Conservation (phyloP, 2,888 invertebrate genomes). For the Halictus ligatus region DNA sequence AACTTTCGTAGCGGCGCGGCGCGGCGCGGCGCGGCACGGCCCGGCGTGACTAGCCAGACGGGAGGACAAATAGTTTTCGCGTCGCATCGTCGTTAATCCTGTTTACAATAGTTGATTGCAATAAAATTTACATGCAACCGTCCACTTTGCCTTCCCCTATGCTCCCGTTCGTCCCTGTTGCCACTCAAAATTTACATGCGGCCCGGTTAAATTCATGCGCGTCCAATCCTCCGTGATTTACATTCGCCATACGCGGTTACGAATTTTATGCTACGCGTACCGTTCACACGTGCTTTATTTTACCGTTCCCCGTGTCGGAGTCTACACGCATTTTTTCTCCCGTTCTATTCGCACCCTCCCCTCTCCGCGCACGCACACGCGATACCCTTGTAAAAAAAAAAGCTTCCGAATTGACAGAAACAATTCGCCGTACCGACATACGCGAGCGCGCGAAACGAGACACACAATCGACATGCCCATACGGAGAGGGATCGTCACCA, state of each 20-base stretch:
- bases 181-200: constrained; percentile 69
- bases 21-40: background rate
- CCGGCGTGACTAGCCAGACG: constrained; percentile 30
- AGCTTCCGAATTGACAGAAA: constrained; percentile 40
- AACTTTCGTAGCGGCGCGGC: constrained; percentile 23
- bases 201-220: constrained; percentile 71
- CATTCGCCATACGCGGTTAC: constrained; percentile 70
- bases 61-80: constrained; percentile 65
- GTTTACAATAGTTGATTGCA: constrained; percentile 75
- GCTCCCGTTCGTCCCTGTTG: constrained; percentile 8
- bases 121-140: constrained; percentile 72
- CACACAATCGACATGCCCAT: constrained; percentile 18
- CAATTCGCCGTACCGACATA: constrained; percentile 57
- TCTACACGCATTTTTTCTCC: constrained; percentile 2
- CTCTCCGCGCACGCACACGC: background rate
- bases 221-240: constrained; percentile 68
- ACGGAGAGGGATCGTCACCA: constrained; percentile 5
- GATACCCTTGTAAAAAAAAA: constrained; percentile 15
- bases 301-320: constrained; percentile 19
- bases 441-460: background rate
- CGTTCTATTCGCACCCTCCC: background rate
- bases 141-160: constrained; percentile 33
- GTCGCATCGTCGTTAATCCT: constrained; percentile 68
- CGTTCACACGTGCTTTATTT: constrained; percentile 73
- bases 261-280: constrained; percentile 69